phyloP scores from a whole-genome alignment of 2,888 invertebrate species.

The Listrodromus nycthemerus region DNA sequence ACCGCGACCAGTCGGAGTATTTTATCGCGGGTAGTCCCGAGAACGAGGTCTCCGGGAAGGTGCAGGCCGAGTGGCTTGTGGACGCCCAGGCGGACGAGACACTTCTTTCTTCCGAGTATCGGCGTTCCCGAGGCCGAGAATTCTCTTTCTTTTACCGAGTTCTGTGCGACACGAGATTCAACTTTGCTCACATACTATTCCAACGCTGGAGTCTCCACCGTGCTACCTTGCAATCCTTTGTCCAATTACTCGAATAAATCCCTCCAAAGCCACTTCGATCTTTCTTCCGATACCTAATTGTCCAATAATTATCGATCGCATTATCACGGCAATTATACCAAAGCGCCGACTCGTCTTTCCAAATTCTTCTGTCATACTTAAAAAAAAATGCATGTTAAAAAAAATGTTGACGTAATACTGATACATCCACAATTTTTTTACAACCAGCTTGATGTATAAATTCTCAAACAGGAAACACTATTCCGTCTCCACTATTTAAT shows the following conservation, averaged over 20 bases:
- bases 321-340: background rate
- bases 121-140: slow-evolving; percentile 35
- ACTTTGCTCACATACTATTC: slow-evolving; percentile 30
- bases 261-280: background rate
- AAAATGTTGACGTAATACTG: background rate
- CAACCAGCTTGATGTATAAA: background rate
- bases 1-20: slow-evolving; percentile 55
- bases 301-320: background rate
- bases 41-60: slow-evolving; percentile 56
- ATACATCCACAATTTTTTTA: background rate
- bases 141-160: slow-evolving; percentile 32
- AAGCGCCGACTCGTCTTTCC: background rate
- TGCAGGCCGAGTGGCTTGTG: slow-evolving; percentile 48
- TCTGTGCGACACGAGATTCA: slow-evolving; percentile 35
- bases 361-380: background rate
- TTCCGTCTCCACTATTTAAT: background rate
- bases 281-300: slow-evolving; percentile 2
- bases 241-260: slow-evolving; percentile 38
- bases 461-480: background rate
- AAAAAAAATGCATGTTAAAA: background rate
- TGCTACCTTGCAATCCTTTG: background rate
- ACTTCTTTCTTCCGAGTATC: slow-evolving; percentile 58
- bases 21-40: slow-evolving; percentile 62
- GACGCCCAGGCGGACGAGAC: slow-evolving; percentile 57
- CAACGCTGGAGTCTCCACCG: background rate